phyloP scores from a whole-genome alignment of 2,113 vertebrate genomes.

The Mormyrus lacerda region DNA sequence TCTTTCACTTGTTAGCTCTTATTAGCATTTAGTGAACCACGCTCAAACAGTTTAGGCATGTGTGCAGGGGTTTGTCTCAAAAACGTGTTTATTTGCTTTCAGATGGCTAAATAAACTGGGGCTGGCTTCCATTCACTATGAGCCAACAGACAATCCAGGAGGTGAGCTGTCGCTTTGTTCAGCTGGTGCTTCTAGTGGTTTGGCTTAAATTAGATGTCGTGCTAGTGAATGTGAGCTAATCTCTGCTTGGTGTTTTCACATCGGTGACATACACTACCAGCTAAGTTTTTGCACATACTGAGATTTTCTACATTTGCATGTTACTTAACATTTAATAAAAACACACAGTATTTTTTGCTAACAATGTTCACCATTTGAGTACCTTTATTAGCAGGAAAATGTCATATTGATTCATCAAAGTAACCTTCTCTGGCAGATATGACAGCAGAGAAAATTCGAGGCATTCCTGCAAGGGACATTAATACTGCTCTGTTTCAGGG shows the following conservation, averaged over 20 bases:
- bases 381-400: background rate
- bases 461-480: background rate
- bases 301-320: background rate
- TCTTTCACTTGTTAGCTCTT: background rate
- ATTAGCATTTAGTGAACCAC: background rate
- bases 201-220: background rate
- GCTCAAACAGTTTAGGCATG: background rate
- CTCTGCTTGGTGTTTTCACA: background rate
- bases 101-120: slow-evolving; percentile 95
- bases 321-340: background rate
- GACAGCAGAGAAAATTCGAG: background rate
- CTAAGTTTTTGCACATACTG: background rate
- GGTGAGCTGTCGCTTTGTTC: background rate
- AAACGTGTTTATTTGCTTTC: background rate
- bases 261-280: background rate
- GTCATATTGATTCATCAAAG: background rate
- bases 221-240: background rate
- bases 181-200: background rate
- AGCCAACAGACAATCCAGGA: slow-evolving; percentile 27
- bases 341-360: background rate
- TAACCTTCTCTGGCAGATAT: background rate
- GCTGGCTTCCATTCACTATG: slow-evolving; percentile 71
- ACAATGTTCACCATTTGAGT: background rate
- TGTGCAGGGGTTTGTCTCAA: background rate
- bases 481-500: background rate